A percentile compares a stretch with the other conserved stretches of the same genome.
Evolutionary conservation across 2,113 vertebrate genomes (phyloP).

Genomic region (Poecile atricapillus): DNA sequence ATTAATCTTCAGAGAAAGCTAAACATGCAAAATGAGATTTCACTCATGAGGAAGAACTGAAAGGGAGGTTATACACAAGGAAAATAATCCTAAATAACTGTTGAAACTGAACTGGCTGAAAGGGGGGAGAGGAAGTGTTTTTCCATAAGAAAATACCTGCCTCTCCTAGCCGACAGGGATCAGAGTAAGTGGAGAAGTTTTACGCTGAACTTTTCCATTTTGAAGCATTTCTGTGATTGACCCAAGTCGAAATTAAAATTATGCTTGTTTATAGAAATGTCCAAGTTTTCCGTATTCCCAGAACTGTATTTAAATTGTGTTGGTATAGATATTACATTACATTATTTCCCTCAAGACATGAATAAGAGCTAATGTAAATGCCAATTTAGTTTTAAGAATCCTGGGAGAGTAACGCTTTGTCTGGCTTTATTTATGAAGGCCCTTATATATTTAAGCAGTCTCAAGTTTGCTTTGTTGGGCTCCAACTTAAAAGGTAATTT

Average conservation of each 20-base stretch:
- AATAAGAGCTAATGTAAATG: conserved; percentile 47
- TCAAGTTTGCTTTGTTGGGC: conserved; percentile 25
- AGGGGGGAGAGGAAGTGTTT: background rate
- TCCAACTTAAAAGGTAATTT: conserved; percentile 22
- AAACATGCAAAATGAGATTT: conserved; percentile 22
- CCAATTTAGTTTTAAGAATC: conserved; percentile 49
- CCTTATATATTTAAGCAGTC: conserved; percentile 16
- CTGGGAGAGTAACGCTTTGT: background rate
- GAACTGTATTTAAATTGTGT: background rate
- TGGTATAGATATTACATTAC: conserved; percentile 30
- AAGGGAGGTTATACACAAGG: background rate
- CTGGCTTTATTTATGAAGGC: conserved; percentile 34
- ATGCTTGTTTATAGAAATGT: conserved; percentile 31
- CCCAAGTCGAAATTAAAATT: background rate
- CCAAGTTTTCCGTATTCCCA: conserved; percentile 16
- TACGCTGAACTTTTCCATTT: background rate
- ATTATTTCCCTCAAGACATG: conserved; percentile 45
- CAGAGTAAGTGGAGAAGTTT: background rate
- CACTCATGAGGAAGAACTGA: background rate
- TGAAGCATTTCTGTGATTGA: conserved; percentile 2
- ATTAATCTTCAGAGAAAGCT: conserved; percentile 8
- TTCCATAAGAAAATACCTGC: background rate
- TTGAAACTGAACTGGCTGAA: background rate
- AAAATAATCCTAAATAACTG: conserved; percentile 24
- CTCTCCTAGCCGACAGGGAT: background rate